A percentile compares a stretch with the other conserved stretches of the same genome.
Evolutionary conservation across 2,888 invertebrate species (phyloP).

Genomic region (Platerodrilus igneus): DNA sequence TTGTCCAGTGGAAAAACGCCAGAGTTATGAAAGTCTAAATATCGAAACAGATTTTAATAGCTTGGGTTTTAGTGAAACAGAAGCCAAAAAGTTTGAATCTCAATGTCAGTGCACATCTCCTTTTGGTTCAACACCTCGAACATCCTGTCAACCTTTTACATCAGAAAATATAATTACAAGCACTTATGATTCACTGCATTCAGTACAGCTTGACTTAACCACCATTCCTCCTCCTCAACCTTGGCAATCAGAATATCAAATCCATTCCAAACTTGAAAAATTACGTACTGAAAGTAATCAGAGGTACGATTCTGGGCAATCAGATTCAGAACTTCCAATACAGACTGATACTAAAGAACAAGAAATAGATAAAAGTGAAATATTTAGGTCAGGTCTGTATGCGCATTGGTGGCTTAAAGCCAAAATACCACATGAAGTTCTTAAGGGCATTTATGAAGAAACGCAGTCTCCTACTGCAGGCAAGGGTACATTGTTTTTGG

Average conservation of each 20-base stretch:
- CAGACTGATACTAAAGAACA: conserved; percentile 9
- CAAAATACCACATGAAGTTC: conserved; percentile 65
- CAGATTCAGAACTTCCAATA: conserved; percentile 8
- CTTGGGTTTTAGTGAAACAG: conserved; percentile 50
- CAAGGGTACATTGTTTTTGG: conserved; percentile 41
- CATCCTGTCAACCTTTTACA: conserved; percentile 58
- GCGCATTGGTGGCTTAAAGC: conserved; percentile 94
- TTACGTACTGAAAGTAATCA: conserved; percentile 17
- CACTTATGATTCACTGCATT: conserved; percentile 50
- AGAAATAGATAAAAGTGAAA: conserved; percentile 50
- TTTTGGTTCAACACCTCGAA: conserved; percentile 67
- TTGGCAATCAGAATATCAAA: conserved; percentile 47
- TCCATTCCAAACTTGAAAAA: conserved; percentile 49
- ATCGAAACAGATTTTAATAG: conserved; percentile 33
- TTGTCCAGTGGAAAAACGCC: conserved; percentile 33
- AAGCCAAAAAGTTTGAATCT: conserved; percentile 60
- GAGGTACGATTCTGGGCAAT: conserved; percentile 24
- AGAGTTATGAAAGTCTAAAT: conserved; percentile 35
- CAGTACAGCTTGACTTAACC: conserved; percentile 44
- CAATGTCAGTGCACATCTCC: conserved; percentile 71
- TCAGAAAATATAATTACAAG: conserved; percentile 55
- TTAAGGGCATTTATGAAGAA: conserved; percentile 46
- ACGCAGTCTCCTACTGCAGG: conserved; percentile 44
- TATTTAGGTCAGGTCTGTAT: conserved; percentile 79
- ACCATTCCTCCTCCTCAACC: conserved; percentile 44